These are phyloP conservation scores for Gymnothorax reevesii DNA, from an alignment of 2,797 vertebrate species.

Conservation along the genomic window DNA sequence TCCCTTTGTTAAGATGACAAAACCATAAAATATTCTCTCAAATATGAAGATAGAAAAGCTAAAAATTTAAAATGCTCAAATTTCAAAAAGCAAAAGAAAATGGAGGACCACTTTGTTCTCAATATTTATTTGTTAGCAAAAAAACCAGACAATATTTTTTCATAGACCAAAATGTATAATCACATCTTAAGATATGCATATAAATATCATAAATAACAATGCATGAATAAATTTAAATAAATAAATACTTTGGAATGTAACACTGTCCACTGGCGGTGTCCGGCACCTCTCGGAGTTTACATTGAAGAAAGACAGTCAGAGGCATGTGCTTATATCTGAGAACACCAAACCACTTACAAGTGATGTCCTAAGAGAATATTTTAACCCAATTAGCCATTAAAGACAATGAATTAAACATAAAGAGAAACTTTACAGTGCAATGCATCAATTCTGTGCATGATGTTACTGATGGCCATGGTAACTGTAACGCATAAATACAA, in stretches of 20 bases:
- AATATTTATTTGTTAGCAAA: constrained; percentile 13
- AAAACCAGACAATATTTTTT: background rate
- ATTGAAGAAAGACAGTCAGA: background rate
- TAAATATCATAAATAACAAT: constrained; percentile 84
- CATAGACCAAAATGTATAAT: constrained; percentile 24
- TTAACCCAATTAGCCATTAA: background rate
- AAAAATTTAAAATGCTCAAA: background rate
- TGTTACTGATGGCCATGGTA: background rate
- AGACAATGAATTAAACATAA: background rate
- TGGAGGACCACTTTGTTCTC: background rate
- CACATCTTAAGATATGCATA: constrained; percentile 44
- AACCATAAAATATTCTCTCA: background rate
- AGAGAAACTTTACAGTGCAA: background rate
- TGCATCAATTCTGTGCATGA: background rate
- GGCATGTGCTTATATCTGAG: background rate
- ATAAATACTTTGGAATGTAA: constrained; percentile 79
- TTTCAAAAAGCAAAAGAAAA: background rate
- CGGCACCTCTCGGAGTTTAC: constrained; percentile 59
- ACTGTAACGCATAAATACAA: background rate
- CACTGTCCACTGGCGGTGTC: constrained; percentile 61
- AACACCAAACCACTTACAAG: background rate
- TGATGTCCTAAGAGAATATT: background rate
- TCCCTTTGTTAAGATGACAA: background rate
- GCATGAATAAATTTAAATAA: constrained; percentile 79
- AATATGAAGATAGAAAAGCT: background rate